These are phyloP conservation scores for Sander lucioperca DNA, from an alignment of 2,113 vertebrate genomes.

Conservation along the genomic window DNA sequence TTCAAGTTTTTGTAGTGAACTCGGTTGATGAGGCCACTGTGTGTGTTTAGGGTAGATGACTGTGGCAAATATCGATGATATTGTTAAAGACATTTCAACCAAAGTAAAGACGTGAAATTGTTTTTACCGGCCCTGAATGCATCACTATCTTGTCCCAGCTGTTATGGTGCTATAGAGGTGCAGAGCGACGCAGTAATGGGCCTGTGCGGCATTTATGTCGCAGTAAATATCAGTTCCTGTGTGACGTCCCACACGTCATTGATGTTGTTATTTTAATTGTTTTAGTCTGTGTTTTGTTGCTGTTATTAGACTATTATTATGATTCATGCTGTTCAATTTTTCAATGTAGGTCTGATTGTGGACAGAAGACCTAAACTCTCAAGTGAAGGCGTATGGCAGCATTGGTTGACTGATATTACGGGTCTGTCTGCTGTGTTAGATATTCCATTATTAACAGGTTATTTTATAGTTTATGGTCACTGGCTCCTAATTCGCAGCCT, in stretches of 20 bases:
- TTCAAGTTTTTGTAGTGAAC: not conserved
- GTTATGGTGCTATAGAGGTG: not conserved
- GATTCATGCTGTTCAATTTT: not conserved
- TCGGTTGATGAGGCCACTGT: not conserved
- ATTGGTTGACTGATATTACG: not conserved
- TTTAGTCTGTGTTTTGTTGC: not conserved
- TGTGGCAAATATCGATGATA: not conserved
- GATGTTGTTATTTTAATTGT: not conserved
- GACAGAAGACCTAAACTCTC: not conserved
- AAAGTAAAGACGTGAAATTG: not conserved
- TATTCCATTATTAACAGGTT: constrained; percentile 27
- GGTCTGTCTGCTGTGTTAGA: not conserved
- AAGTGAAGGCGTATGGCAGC: not conserved
- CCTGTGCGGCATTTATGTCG: not conserved
- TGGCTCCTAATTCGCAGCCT: constrained; percentile 17
- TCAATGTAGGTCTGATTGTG: too few species aligned
- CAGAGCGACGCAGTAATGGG: not conserved
- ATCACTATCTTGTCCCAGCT: not conserved
- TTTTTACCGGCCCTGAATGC: not conserved
- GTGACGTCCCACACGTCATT: not conserved
- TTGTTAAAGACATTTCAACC: not conserved
- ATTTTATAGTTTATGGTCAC: constrained; percentile 27
- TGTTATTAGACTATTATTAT: not conserved
- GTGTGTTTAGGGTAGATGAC: not conserved
- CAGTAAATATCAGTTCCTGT: not conserved